A percentile compares a stretch with the other conserved stretches of the same genome.
Conservation (phyloP, 2,797 vertebrate genomes). For the Dermochelys coriacea region DNA sequence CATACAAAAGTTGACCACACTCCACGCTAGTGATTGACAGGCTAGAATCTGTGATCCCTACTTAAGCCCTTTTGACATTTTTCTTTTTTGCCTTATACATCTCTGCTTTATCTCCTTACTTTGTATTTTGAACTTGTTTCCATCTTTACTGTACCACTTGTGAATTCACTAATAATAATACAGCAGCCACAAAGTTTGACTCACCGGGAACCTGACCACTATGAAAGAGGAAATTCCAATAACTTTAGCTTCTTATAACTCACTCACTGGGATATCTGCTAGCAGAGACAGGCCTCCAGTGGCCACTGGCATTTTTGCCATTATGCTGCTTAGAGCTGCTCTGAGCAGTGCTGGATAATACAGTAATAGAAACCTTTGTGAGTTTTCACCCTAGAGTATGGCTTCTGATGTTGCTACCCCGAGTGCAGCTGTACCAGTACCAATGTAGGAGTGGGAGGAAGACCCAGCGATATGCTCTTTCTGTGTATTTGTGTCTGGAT, state of each 20-base stretch:
- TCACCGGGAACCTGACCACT: neutral
- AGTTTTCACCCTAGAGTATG: fast-evolving
- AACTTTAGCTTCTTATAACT: neutral
- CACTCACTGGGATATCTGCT: neutral
- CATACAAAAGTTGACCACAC: neutral
- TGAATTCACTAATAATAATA: fast-evolving
- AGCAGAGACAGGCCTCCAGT: neutral
- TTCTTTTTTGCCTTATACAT: too few relatives aligned
- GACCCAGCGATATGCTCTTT: fast-evolving
- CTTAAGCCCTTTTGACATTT: neutral
- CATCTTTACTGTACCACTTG: neutral
- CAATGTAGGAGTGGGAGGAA: neutral
- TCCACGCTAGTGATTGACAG: neutral
- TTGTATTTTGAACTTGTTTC: neutral
- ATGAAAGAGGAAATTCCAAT: neutral
- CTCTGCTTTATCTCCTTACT: neutral
- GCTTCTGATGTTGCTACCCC: neutral
- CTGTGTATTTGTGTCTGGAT: neutral
- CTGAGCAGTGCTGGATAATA: neutral
- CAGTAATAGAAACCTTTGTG: neutral
- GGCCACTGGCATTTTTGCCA: neutral
- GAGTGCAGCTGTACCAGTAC: neutral
- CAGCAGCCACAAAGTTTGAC: neutral
- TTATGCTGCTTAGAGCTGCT: neutral
- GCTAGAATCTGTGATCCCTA: neutral